Conservation (phyloP, 2,113 vertebrate species). For the Tetraodon nigroviridis region DNA sequence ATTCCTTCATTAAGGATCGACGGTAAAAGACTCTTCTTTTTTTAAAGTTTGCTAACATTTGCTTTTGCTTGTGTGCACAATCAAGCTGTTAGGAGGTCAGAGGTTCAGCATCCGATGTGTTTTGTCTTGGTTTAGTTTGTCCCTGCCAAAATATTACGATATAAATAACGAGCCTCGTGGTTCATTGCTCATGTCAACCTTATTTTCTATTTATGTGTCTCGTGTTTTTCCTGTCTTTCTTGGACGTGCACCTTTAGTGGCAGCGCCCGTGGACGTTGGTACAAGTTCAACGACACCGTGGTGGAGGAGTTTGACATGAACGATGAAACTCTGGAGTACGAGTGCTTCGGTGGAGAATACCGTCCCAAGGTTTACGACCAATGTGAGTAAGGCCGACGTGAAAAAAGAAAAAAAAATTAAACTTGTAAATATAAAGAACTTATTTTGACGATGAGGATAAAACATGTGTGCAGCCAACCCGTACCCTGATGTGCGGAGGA, state of each 20-base stretch:
- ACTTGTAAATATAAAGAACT: not conserved
- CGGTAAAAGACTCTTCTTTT: slow-evolving; percentile 78
- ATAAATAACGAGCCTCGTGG: too few species aligned
- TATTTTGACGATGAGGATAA: not conserved
- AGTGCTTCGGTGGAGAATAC: slow-evolving; percentile 98
- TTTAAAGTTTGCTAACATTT: not conserved
- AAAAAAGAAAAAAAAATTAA: too few species aligned
- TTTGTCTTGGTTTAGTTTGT: too few species aligned
- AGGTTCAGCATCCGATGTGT: not conserved
- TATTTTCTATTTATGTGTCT: not conserved
- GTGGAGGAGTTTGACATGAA: slow-evolving; percentile 98
- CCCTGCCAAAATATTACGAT: too few species aligned
- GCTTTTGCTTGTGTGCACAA: too few species aligned
- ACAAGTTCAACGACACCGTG: slow-evolving; percentile 96
- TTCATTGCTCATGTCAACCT: too few species aligned
- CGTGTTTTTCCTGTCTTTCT: not conserved
- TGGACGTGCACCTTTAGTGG: slow-evolving; percentile 67
- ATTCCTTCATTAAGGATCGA: slow-evolving; percentile 97
- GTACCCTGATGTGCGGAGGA: slow-evolving; percentile 90
- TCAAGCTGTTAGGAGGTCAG: too few species aligned
- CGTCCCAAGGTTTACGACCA: slow-evolving; percentile 98
- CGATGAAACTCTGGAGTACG: slow-evolving; percentile 94
- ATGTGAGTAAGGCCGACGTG: slow-evolving; percentile 78
- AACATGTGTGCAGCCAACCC: slow-evolving; percentile 81
- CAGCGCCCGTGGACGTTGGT: slow-evolving; percentile 90